Evolutionary conservation across 2,888 invertebrate genomes (phyloP), one percentile per base, ranked within the genome.

Genomic region (Acleris laterana): DNA sequence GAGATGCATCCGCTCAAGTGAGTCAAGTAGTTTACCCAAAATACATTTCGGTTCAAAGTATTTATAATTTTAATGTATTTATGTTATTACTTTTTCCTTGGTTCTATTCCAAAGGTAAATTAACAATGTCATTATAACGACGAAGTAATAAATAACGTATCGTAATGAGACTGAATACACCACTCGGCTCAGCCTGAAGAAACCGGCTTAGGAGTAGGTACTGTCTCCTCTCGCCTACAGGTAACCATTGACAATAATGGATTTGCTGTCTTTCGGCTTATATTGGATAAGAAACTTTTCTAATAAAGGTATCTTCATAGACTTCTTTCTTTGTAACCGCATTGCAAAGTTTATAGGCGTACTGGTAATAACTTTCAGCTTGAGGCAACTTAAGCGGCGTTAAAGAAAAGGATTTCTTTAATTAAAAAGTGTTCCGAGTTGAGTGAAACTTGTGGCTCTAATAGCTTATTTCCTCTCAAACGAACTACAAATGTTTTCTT

Each of bases 341-440:
- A 56, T 60, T 68, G 56, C 55, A 61, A 68, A 68, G 48, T 68
- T 68, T 63, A 68, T 59, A 59, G 58, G 49, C 28, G 50, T 63
- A 17, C 60, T 63, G 66, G 69, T 68, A 68, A 75, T 76, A 75
- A 74, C 72, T 71, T 68, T 63, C 55, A 71, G 70, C 73, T 76
- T 71, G 74, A 53, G 17, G 69, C 70, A 76, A 72, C 74, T 76
- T 75, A 74, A 52, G 32, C 48, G 19, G 53, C 38, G 62, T 61
- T 70, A 67, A 70, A 61, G 62, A 5, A 62, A 63, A 62, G 51
- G 46, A 50, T 61, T 66, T 74, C 76, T 79, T 78, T 76, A 78
- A 79, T 78, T 75, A 77, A 71, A 75, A 72, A 63, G 71, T 72
- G 44, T 61, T 58, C 42, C 50, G 64, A 56, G 53, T 49, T 55